Evolutionary conservation across 2,888 invertebrate genomes (phyloP), one percentile per base, ranked within the genome.

Genomic region (Amphipyra berbera): DNA sequence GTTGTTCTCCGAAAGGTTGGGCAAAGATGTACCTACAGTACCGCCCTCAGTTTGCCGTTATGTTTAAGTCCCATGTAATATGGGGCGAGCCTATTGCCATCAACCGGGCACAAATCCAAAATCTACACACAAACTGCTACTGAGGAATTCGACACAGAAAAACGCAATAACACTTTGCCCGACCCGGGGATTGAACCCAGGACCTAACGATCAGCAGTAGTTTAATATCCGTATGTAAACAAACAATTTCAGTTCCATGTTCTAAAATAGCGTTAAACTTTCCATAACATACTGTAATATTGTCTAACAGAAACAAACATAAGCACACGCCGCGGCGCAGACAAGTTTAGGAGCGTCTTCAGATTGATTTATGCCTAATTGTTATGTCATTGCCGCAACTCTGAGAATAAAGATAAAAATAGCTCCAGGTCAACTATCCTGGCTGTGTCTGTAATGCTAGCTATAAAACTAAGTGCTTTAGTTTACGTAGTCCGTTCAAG

Each of bases 401-500:
- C 14, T 10, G 53, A 15, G 48, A 30, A 69, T 56, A 46, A 50
- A 74, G 58, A 59, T 57, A 45, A 70, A 61, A 70, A 59, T 63
- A 63, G 45, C 37, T 60, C 30, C 42, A 63, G 47, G 48, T 53
- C 53, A 68, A 21, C 41, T 41, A 60, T 57, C 50, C 63, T 61
- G 50, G 55, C 49, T 41, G 50, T 44, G 27, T 42, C 49, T 53
- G 15, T 61, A 61, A 70, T 42, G 49, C 57, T 47, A 46, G 40
- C 49, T 46, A 54, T 64, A 75, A 76, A 80, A 76, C 71, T 35
- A 59, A 42, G 49, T 56, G 60, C 57, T 55, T 60, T 54, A 64
- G 52, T 61, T 57, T 50, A 64, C 63, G 61, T 72, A 67, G 64
- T 76, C 75, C 68, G 61, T 73, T 64, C 57, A 73, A 78, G 81